Evolutionary conservation across 37 sponge, comb jelly and placozoan genomes (phyloP).

Genomic region (Chondrosia reniformis): DNA sequence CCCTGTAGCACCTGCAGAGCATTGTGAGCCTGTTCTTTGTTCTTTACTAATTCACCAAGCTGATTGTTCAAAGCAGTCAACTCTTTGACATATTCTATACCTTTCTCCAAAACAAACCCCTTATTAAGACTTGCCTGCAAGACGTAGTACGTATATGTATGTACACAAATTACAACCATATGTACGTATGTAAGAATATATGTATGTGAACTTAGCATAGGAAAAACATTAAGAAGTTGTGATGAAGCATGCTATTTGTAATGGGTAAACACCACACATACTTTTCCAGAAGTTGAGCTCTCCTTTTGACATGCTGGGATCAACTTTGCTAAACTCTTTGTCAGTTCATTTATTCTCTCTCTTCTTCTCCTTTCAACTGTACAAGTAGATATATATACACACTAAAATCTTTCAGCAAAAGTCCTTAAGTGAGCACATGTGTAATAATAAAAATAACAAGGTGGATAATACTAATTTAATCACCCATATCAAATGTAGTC

Average conservation of each 20-base stretch:
- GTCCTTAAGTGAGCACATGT: too few species aligned
- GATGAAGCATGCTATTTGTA: neutral
- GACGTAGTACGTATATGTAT: neutral
- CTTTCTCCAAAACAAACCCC: conserved; percentile 75
- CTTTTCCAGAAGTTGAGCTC: conserved; percentile 53
- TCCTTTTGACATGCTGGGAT: conserved; percentile 94
- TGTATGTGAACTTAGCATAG: neutral
- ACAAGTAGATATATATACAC: neutral
- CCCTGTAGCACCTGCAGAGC: conserved; percentile 61
- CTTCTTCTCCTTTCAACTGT: conserved; percentile 84
- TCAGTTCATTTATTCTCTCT: conserved; percentile 89
- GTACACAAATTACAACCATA: neutral
- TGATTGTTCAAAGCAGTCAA: conserved; percentile 51
- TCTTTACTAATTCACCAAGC: conserved; percentile 40
- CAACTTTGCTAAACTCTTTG: conserved; percentile 76
- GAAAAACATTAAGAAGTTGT: neutral
- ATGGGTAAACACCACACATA: conserved; percentile 51
- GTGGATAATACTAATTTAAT: too few species aligned
- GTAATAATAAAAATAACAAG: too few species aligned
- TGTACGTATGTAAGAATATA: neutral
- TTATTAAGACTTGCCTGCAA: conserved; percentile 44
- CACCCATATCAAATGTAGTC: too few species aligned
- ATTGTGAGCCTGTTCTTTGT: conserved; percentile 62
- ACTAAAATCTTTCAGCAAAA: too few species aligned
- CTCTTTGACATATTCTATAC: conserved; percentile 68